Conservation (phyloP, 2,113 vertebrate species). For the Forbesichthys agassizii region DNA sequence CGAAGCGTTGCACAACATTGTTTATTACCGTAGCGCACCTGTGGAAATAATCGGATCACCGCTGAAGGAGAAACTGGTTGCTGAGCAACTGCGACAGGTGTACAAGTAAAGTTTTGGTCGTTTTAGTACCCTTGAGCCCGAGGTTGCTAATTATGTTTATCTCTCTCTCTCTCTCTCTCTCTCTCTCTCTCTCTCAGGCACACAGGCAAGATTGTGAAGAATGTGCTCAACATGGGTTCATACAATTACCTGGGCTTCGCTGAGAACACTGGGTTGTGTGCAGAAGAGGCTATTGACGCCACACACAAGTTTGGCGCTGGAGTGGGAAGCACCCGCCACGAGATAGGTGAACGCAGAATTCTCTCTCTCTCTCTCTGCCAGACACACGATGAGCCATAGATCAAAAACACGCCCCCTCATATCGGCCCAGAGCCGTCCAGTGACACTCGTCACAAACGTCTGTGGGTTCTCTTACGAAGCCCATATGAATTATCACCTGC, state of each 20-base stretch:
- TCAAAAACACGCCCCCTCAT: too few relatives aligned
- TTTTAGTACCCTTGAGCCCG: not conserved
- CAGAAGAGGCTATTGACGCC: constrained; percentile 79
- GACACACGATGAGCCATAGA: too few relatives aligned
- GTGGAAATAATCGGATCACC: not conserved
- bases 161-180: constrained; percentile 2
- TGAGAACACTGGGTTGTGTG: constrained; percentile 83
- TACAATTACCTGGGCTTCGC: constrained; percentile 99
- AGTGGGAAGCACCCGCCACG: constrained; percentile 89
- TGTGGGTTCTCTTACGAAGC: too few relatives aligned
- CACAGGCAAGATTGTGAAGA: constrained; percentile 88
- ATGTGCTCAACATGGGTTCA: constrained; percentile 96
- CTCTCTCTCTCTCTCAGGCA: constrained; percentile 77
- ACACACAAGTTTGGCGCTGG: constrained; percentile 86
- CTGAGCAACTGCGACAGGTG: not conserved
- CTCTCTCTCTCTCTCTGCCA: not conserved
- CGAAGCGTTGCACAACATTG: too few relatives aligned
- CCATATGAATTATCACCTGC: not conserved
- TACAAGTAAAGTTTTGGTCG: not conserved
- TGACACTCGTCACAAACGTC: too few relatives aligned
- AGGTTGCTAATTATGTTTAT: not conserved
- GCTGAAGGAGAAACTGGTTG: constrained; percentile 2
- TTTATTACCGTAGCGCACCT: too few relatives aligned
- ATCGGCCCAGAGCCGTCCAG: too few relatives aligned
- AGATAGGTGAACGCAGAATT: constrained; percentile 83